Evolutionary conservation across 2,888 invertebrate species (phyloP).

Genomic region (Cenopis cana): DNA sequence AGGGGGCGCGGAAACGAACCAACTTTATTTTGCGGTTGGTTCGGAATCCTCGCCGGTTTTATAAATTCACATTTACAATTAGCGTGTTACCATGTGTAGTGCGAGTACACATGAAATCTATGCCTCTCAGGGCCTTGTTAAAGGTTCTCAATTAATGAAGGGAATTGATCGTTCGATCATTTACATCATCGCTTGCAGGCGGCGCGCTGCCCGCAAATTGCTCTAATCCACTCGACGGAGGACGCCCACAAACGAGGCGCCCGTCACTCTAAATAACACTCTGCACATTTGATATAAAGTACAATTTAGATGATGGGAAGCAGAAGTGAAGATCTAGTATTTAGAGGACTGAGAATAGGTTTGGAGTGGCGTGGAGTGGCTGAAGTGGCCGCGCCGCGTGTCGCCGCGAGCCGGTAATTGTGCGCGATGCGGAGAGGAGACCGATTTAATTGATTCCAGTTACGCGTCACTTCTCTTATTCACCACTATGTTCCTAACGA

Average conservation of each 20-base stretch:
- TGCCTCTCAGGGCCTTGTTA: slow-evolving; percentile 1
- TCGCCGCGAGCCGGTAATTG: slow-evolving; percentile 17
- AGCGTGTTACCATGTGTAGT: no score
- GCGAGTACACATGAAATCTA: background rate
- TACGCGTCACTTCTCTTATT: slow-evolving; percentile 14
- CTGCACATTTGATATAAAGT: background rate
- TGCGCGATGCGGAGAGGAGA: slow-evolving; percentile 28
- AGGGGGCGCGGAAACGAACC: no score
- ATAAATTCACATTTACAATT: no score
- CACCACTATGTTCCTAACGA: background rate
- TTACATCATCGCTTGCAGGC: slow-evolving; percentile 4
- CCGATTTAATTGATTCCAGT: slow-evolving; percentile 25
- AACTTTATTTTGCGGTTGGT: no score
- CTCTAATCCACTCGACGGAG: slow-evolving; percentile 36
- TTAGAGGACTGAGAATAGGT: slow-evolving; percentile 25
- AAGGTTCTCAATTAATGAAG: slow-evolving; percentile 18
- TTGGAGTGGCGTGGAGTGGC: slow-evolving; percentile 27
- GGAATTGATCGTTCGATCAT: slow-evolving; percentile 23
- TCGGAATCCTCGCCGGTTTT: no score
- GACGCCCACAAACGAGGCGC: slow-evolving; percentile 2
- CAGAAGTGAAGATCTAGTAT: slow-evolving; percentile 23
- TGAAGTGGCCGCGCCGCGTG: slow-evolving; percentile 17
- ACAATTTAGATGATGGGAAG: slow-evolving; percentile 5
- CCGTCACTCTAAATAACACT: slow-evolving; percentile 1
- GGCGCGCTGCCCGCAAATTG: slow-evolving; percentile 35